These are phyloP conservation scores for Drosophila rufa DNA, from an alignment of 1,140 invertebrate species.

Conservation along the genomic window DNA sequence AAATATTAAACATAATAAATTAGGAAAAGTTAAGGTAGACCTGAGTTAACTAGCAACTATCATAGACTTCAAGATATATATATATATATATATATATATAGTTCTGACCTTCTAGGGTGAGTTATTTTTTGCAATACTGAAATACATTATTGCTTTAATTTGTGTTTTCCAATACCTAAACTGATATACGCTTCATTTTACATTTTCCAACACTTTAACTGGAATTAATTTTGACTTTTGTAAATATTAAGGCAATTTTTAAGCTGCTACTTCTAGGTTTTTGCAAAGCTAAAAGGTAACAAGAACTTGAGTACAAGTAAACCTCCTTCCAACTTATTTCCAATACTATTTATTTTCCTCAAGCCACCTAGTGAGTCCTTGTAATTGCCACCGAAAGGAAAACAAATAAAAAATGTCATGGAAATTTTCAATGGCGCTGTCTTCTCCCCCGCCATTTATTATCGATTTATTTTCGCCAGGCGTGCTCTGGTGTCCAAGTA, in stretches of 20 bases:
- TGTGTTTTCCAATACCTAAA: not conserved
- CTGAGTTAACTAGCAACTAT: too few species aligned
- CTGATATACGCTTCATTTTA: not conserved
- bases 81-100: too few species aligned
- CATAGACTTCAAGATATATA: not conserved
- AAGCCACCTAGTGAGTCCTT: not conserved
- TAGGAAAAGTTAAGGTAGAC: not conserved
- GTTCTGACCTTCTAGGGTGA: too few species aligned
- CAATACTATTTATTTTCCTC: too few species aligned
- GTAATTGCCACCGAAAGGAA: slow-evolving; percentile 4
- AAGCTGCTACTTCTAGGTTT: too few species aligned
- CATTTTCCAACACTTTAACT: not conserved
- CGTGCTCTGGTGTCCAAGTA: slow-evolving; percentile 4
- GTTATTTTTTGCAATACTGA: not conserved
- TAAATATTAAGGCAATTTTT: not conserved
- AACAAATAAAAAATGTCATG: slow-evolving; percentile 40
- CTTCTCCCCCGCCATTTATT: not conserved
- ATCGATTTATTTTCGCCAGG: slow-evolving; percentile 35
- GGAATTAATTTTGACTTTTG: not conserved
- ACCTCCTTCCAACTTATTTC: not conserved
- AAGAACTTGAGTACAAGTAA: not conserved
- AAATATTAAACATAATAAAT: not conserved
- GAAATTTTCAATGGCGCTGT: slow-evolving; percentile 41
- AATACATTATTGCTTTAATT: not conserved
- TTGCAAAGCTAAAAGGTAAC: not conserved